Base-by-base conservation (phyloP, 2,113 vertebrate genomes). In the Hyperopisus bebe region DNA sequence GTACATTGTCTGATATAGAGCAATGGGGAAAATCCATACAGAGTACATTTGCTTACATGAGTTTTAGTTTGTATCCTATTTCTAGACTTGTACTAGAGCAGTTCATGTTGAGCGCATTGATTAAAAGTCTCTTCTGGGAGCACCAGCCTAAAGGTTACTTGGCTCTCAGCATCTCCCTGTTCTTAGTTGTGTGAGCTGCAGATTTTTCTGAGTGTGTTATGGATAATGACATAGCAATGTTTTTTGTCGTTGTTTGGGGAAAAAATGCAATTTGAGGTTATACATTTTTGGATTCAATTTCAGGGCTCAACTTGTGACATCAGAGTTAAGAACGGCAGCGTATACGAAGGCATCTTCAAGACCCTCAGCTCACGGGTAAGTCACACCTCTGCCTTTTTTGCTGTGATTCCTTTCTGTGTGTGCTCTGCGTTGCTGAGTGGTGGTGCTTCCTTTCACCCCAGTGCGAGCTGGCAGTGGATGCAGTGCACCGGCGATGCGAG, bases 231-330 rank as follows among this genome's bases (percentile, higher is more conserved):
- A 66, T 3, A n/a, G 62, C n/a, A 27, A 27, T 66, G 62, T 27
- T 11, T n/a, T 66, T 27, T 11, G 24, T 66, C 2, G n/a, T 24
- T 10, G n/a, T 66, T 27, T 11, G 17, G 17, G 24, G 24, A 66
- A 62, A n/a, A 66, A 70, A 70, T 70, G n/a, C 10, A 47, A 13
- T 51, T 74, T 74, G 88, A 47, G 21, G 17, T 42, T 39, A 13
- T n/a, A 44, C 47, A 4, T 84, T 51, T 46, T 42, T 85, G 46
- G 5, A 0, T 88, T 44, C 10, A 82, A 31, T 70, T 21, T 0
- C 90, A 98, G 97, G 97, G 97, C 46, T 98, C 97, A 58, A 98
- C 97, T 84, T 98, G 97, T 93, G 97, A 98, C 70, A 95, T 98
- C 46, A 96, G 96, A 90, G 97, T 98, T 93, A 98, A 97, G 94